A percentile compares a stretch with the other conserved stretches of the same genome.
phyloP scores from a whole-genome alignment of 1,140 invertebrate genomes.

The Nephila pilipes region DNA sequence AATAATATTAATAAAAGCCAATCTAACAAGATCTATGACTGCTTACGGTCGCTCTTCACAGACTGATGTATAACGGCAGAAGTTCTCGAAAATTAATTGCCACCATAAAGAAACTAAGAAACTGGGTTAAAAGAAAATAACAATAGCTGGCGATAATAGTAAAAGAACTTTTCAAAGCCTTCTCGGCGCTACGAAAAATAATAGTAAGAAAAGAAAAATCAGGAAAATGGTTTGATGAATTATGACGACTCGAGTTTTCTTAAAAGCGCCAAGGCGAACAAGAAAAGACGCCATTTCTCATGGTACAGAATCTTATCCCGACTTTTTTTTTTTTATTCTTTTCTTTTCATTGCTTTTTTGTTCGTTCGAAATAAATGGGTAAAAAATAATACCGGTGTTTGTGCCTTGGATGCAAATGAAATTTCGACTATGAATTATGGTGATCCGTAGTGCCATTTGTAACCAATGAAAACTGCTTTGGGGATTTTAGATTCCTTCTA shows the following conservation, averaged over 20 bases:
- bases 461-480: constrained; percentile 54
- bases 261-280: constrained; percentile 52
- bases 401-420: constrained; percentile 61
- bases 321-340: not conserved
- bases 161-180: constrained; percentile 58
- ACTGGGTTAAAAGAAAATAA: constrained; percentile 64
- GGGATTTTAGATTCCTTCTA: constrained; percentile 27
- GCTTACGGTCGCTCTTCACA: constrained; percentile 37
- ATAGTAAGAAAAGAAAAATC: constrained; percentile 33
- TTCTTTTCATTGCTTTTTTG: constrained; percentile 22
- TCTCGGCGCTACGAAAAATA: not conserved
- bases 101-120: constrained; percentile 67
- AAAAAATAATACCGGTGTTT: constrained; percentile 58
- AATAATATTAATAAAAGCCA: constrained; percentile 32
- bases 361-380: constrained; percentile 39
- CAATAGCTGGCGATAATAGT: constrained; percentile 60
- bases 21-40: constrained; percentile 53
- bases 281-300: constrained; percentile 65
- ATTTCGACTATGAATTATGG: constrained; percentile 59
- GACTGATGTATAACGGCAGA: not conserved
- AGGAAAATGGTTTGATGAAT: constrained; percentile 70
- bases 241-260: constrained; percentile 62
- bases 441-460: constrained; percentile 52
- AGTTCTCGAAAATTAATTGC: constrained; percentile 63
- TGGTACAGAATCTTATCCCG: constrained; percentile 49